A percentile compares a stretch with the other conserved stretches of the same genome.
Evolutionary conservation across 1,140 invertebrate species (phyloP).

Genomic region (Temnothorax nylanderi): DNA sequence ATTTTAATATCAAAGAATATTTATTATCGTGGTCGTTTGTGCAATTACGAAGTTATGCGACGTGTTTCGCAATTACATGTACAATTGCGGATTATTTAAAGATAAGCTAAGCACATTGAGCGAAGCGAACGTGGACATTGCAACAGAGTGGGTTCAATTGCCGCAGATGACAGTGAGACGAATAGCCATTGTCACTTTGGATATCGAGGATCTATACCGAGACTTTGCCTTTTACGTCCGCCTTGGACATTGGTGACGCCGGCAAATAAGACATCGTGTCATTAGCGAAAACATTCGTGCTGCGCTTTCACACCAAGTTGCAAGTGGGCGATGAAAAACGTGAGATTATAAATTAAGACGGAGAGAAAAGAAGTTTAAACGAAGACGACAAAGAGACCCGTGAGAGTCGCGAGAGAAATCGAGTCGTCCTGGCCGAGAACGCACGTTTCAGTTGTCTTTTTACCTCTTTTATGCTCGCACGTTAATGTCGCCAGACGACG

Average conservation of each 20-base stretch:
- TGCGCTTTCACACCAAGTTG: constrained; percentile 22
- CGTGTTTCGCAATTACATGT: constrained; percentile 23
- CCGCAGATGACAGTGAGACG: constrained; percentile 43
- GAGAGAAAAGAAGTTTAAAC: constrained; percentile 26
- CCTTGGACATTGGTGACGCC: background rate
- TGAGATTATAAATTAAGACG: constrained; percentile 48
- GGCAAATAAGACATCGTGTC: constrained; percentile 47
- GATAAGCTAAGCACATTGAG: background rate
- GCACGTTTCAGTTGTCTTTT: background rate
- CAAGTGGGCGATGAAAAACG: constrained; percentile 60
- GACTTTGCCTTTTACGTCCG: constrained; percentile 38
- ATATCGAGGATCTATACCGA: background rate
- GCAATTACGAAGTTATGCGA: background rate
- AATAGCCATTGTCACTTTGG: constrained; percentile 47
- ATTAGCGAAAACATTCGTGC: constrained; percentile 58
- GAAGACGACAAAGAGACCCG: constrained; percentile 54
- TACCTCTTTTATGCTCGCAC: constrained; percentile 23
- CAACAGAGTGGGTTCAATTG: constrained; percentile 38
- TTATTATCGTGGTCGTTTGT: background rate
- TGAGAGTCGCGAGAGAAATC: constrained; percentile 35
- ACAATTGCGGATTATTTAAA: constrained; percentile 19
- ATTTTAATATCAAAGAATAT: background rate
- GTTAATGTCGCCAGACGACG: constrained; percentile 24
- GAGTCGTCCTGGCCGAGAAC: constrained; percentile 1
- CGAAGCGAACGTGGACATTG: constrained; percentile 8